Evolutionary conservation across 2,888 invertebrate genomes (phyloP).

Genomic region (Alentia gelatinosa): DNA sequence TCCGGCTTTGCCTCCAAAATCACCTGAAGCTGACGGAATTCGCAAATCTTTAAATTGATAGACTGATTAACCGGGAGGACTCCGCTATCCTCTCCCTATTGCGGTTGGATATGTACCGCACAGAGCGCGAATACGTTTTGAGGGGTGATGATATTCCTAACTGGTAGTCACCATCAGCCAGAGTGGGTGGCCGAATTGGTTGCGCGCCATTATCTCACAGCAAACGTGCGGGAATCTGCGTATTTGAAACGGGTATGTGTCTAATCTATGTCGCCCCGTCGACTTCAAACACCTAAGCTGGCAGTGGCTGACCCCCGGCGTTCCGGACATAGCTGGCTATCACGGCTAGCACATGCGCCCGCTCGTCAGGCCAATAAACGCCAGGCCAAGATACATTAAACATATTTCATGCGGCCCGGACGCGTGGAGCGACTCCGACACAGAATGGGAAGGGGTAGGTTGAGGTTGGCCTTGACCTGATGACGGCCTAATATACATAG

Average conservation of each 20-base stretch:
- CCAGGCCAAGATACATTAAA: constrained; percentile 16
- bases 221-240: constrained; percentile 44
- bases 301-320: constrained; percentile 28
- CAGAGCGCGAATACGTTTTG: no score
- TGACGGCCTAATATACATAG: background rate
- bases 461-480: background rate
- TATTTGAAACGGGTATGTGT: constrained; percentile 46
- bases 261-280: constrained; percentile 37
- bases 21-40: no score
- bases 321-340: constrained; percentile 27
- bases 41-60: no score
- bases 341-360: constrained; percentile 36
- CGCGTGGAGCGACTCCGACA: background rate
- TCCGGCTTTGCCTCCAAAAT: no score
- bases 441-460: background rate
- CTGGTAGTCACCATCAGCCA: background rate
- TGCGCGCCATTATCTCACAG: constrained; percentile 18
- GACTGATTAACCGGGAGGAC: no score
- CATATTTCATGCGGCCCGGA: constrained; percentile 28
- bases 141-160: background rate
- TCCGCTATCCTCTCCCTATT: no score
- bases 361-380: constrained; percentile 52
- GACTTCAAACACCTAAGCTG: constrained; percentile 38
- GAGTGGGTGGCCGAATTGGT: constrained; percentile 49
- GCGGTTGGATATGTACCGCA: no score